phyloP scores from a whole-genome alignment of 1,140 invertebrate genomes.

The Mya arenaria region DNA sequence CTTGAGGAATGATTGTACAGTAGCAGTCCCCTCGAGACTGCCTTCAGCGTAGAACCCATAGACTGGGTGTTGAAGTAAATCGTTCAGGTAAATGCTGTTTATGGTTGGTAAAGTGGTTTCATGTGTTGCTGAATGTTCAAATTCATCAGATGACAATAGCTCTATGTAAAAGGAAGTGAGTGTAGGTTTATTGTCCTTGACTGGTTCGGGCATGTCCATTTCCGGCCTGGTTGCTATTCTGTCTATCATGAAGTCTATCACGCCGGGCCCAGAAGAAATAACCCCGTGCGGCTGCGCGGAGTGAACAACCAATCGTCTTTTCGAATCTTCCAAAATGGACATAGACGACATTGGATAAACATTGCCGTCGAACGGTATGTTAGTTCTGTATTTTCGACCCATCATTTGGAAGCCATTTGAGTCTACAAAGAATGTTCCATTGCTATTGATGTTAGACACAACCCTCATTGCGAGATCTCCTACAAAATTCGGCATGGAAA shows the following conservation, averaged over 20 bases:
- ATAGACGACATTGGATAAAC: conserved; percentile 93
- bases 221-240: conserved; percentile 90
- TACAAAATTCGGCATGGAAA: background rate
- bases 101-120: conserved; percentile 27
- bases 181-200: conserved; percentile 90
- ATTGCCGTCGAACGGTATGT: conserved; percentile 90
- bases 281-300: conserved; percentile 93
- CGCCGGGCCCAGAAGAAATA: conserved; percentile 90
- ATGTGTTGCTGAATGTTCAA: background rate
- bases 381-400: conserved; percentile 85
- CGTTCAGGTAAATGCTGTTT: conserved; percentile 41
- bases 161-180: conserved; percentile 91
- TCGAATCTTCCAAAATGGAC: conserved; percentile 90
- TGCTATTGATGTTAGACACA: conserved; percentile 87
- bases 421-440: conserved; percentile 90
- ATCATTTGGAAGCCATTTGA: conserved; percentile 91
- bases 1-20: background rate
- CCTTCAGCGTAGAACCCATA: conserved; percentile 27
- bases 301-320: conserved; percentile 85
- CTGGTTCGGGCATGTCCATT: conserved; percentile 94
- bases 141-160: conserved; percentile 83
- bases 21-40: background rate
- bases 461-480: conserved; percentile 90
- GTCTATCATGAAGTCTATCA: conserved; percentile 93
- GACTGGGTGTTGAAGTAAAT: conserved; percentile 46